Percentiles rank a stretch among this genome's conserved stretches.
Evolutionary conservation across 2,113 vertebrate species (phyloP).

Genomic region (mouse (Mus musculus)): DNA sequence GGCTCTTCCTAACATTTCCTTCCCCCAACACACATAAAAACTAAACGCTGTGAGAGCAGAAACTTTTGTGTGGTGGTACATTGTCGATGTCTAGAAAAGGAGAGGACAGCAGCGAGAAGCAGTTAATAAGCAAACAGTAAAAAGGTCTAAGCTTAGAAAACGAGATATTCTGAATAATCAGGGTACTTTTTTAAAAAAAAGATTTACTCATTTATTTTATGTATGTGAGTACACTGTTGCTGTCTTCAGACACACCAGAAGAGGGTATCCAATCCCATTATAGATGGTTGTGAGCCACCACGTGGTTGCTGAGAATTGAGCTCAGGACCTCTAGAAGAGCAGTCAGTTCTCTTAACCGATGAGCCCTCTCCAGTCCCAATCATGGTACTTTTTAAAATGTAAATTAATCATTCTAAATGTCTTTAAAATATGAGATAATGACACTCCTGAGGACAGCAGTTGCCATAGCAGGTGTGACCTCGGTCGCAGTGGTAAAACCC

Average conservation of each 20-base stretch:
- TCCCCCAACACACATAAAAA: neutral
- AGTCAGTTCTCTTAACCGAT: too few species aligned
- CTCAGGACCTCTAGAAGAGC: too few species aligned
- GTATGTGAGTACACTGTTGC: too few species aligned
- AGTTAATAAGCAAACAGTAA: slow-evolving; percentile 9
- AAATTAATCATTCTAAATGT: slow-evolving; percentile 26
- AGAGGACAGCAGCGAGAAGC: neutral
- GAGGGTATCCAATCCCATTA: too few species aligned
- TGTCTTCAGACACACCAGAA: too few species aligned
- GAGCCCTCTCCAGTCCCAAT: neutral
- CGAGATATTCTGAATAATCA: slow-evolving; percentile 30
- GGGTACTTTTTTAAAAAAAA: neutral
- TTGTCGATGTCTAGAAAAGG: neutral
- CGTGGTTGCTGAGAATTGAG: too few species aligned
- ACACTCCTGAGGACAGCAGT: neutral
- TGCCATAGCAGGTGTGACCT: neutral
- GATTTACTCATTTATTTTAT: too few species aligned
- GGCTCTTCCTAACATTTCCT: neutral
- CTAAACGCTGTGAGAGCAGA: neutral
- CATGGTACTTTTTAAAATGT: neutral
- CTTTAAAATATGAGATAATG: neutral
- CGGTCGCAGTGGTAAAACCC: neutral
- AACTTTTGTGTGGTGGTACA: neutral
- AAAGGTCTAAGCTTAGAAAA: slow-evolving; percentile 38
- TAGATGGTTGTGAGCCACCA: too few species aligned